These are phyloP conservation scores for Pachycephala philippinensis DNA, from an alignment of 2,113 vertebrate genomes.

Conservation along the genomic window DNA sequence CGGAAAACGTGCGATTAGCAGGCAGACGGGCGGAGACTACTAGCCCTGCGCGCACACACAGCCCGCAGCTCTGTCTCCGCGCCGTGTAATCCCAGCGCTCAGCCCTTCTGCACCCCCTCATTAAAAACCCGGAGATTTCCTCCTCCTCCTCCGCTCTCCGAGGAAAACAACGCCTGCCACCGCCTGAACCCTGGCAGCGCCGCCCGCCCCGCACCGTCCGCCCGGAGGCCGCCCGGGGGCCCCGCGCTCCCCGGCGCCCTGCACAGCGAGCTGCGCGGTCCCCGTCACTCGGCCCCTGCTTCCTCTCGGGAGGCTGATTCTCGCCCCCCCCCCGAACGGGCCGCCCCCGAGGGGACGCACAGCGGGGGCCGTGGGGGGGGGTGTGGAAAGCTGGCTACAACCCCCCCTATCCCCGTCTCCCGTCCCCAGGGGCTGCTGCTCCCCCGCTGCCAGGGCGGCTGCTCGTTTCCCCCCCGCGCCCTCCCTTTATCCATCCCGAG, in stretches of 20 bases:
- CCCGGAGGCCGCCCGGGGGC: conserved; percentile 59
- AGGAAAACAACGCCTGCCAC: conserved; percentile 73
- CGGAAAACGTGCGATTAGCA: conserved; percentile 76
- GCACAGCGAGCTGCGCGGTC: background rate
- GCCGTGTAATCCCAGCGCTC: conserved; percentile 39
- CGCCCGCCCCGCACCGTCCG: conserved; percentile 34
- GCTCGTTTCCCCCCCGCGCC: background rate
- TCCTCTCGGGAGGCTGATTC: background rate
- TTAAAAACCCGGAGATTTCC: conserved; percentile 70
- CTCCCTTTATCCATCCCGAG: background rate
- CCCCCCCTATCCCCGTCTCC: background rate
- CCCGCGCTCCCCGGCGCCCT: conserved; percentile 11
- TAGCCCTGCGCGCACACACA: conserved; percentile 51
- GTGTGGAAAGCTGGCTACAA: background rate
- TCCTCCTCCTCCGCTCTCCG: conserved; percentile 26
- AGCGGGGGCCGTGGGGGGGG: no score
- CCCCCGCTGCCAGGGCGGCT: background rate
- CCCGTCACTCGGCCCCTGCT: background rate
- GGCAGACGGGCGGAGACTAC: conserved; percentile 69
- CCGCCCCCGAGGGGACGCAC: background rate
- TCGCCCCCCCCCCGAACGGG: background rate
- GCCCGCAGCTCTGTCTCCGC: conserved; percentile 57
- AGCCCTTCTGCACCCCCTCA: conserved; percentile 34
- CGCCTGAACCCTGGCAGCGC: conserved; percentile 47
- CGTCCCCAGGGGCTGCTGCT: background rate